Base-by-base conservation (phyloP, 2,113 vertebrate species). In the Meriones unguiculatus region DNA sequence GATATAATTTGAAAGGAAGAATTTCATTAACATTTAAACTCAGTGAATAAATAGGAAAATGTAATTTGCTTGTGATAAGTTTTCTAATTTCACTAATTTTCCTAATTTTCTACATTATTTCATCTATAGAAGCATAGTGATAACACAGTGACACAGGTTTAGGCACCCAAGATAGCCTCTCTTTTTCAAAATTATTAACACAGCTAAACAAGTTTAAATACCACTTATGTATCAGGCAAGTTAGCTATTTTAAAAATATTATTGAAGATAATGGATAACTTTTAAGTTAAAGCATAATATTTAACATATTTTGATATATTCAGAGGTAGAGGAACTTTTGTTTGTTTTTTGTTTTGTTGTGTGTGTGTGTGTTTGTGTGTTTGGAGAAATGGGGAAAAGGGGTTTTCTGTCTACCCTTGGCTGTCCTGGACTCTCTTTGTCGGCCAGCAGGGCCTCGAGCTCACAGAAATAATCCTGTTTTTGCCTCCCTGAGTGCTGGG, bases 21-120 rank as follows among this genome's bases (percentile, higher is more conserved):
- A 96, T 97, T 98, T 97, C 95, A 96, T 98, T 98, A 97, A 98
- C 96, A 96, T 98, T 98, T 98, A 98, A 90, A 35, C 22, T 97
- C 25, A 80, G 28, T 85, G 73, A 97, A 96, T 35, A 96, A 67
- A 95, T 94, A 93, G 93, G 52, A 10, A 93, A 98, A 95, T 92
- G 5, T 25, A 97, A 94, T 97, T 95, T 84, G 22, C 90, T 97
- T 97, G 96, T 98, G 94, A 97, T 93, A 98, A 97, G 97, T 96
- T 97, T 69, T 97, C 65, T 94, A 38, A 81, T 95, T 96, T 97
- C 87, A 72, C 30, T 84, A 93, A 98, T 93, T 22, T 20, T 67
- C 41, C 72, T 93, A 72, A 90, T 92, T 97, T 92, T 46, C 87
- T 94, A 38, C 78, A 96, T 87, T 46, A 95, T 94, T 95, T 95